Percentiles rank a stretch among this genome's conserved stretches.
Evolutionary conservation across 2,113 vertebrate species (phyloP).

Genomic region (Uria aalge): DNA sequence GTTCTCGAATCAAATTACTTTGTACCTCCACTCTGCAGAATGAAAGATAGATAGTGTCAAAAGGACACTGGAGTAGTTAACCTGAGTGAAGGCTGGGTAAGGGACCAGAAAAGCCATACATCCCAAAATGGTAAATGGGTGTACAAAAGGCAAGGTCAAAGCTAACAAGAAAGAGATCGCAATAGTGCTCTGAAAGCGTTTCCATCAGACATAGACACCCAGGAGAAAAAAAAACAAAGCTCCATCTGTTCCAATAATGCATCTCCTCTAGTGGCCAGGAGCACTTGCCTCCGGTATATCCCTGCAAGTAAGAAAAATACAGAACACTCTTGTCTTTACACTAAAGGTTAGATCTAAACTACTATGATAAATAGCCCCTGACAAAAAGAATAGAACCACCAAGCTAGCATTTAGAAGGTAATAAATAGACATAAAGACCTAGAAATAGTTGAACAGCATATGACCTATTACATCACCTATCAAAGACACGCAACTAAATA

Average conservation of each 20-base stretch:
- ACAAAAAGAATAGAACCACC: neutral
- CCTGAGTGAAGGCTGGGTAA: neutral
- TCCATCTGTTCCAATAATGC: neutral
- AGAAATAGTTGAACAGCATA: neutral
- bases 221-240: neutral
- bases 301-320: neutral
- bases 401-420: neutral
- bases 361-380: neutral
- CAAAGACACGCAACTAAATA: neutral
- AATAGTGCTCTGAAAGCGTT: neutral
- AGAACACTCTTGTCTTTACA: neutral
- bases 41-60: neutral
- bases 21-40: neutral
- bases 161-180: neutral
- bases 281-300: neutral
- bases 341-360: conserved; percentile 7
- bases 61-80: neutral
- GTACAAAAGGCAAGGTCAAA: neutral
- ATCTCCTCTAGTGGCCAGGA: neutral
- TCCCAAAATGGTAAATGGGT: neutral
- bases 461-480: neutral
- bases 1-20: neutral
- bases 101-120: neutral
- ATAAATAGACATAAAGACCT: neutral
- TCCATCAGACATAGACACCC: neutral